phyloP scores from a whole-genome alignment of 2,797 vertebrate genomes.

The Lepidocolaptes lacrymiger region DNA sequence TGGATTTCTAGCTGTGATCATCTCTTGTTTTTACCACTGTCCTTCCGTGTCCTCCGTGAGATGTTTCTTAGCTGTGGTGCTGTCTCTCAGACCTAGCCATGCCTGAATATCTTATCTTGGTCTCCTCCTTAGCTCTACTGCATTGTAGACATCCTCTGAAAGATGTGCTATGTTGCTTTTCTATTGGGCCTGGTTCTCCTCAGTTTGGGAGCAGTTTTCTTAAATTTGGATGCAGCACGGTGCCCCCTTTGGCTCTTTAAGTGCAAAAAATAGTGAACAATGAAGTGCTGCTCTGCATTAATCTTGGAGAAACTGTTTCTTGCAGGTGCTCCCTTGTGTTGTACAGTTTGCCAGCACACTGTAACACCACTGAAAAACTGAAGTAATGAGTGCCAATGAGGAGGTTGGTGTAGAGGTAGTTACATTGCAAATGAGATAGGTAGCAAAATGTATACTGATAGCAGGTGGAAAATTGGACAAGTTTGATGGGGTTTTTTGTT shows the following conservation, averaged over 20 bases:
- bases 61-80: background rate
- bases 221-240: background rate
- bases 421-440: background rate
- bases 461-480: background rate
- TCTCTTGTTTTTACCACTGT: background rate
- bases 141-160: background rate
- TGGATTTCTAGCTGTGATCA: background rate
- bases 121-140: background rate
- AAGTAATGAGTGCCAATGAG: background rate
- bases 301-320: background rate
- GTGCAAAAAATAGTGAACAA: background rate
- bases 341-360: background rate
- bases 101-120: background rate
- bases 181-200: background rate
- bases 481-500: background rate
- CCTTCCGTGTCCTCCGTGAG: background rate
- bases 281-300: background rate
- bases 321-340: background rate
- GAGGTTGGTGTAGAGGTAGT: background rate
- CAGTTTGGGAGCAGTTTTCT: background rate
- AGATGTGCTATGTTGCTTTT: background rate
- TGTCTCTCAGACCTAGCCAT: background rate
- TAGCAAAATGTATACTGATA: background rate
- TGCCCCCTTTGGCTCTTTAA: background rate
- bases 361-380: background rate